Evolutionary conservation across 2,113 vertebrate genomes (phyloP).

Genomic region (Charina bottae): DNA sequence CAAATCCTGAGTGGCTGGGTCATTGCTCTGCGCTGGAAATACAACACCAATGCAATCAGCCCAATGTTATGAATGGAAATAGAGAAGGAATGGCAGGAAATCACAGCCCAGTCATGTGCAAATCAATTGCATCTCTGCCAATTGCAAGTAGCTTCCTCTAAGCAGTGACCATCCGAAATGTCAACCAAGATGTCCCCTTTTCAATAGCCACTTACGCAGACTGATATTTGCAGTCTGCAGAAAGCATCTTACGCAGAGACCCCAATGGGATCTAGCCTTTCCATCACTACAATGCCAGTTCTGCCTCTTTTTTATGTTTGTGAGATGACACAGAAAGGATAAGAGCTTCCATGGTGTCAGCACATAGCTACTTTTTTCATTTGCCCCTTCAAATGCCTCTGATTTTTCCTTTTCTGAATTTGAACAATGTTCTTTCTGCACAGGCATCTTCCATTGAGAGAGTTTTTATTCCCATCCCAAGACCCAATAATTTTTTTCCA

Average conservation of each 20-base stretch:
- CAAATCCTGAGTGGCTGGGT: neutral
- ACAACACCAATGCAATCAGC: slow-evolving; percentile 17
- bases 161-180: neutral
- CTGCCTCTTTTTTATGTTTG: too few species aligned
- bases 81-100: neutral
- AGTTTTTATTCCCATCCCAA: neutral
- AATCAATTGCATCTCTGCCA: neutral
- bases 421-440: neutral
- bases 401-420: neutral
- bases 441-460: too few species aligned
- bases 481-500: neutral
- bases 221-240: neutral
- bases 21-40: neutral
- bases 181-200: neutral
- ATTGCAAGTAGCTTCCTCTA: neutral
- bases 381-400: neutral
- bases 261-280: too few species aligned
- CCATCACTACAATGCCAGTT: too few species aligned
- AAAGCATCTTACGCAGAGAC: too few species aligned
- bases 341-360: too few species aligned
- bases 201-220: neutral
- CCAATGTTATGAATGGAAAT: slow-evolving; percentile 2
- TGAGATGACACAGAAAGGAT: too few species aligned
- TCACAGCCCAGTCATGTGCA: neutral
- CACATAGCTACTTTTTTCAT: too few species aligned